These are phyloP conservation scores for Pterocles burchelli DNA, from an alignment of 2,113 vertebrate genomes.

Conservation along the genomic window DNA sequence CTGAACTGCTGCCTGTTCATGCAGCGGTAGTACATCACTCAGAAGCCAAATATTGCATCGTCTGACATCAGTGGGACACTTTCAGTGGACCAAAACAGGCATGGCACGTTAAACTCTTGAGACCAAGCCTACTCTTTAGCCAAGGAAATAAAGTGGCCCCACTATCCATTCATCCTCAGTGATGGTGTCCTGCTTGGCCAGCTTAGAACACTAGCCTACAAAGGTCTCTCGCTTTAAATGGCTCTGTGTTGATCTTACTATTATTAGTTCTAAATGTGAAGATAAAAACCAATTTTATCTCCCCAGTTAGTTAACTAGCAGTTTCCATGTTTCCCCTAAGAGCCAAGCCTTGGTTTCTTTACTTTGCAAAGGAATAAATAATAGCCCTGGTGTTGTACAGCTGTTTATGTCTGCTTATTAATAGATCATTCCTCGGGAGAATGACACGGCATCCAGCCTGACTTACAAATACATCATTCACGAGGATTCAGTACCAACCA, in stretches of 20 bases:
- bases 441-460: conserved; percentile 89
- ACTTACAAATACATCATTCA: conserved; percentile 97
- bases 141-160: not conserved
- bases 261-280: not conserved
- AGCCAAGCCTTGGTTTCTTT: not conserved
- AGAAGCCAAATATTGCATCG: fast-evolving
- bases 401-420: not conserved
- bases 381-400: not conserved
- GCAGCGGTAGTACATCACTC: fast-evolving
- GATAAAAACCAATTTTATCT: not conserved
- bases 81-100: not conserved
- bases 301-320: not conserved
- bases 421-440: conserved; percentile 95
- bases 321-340: not conserved
- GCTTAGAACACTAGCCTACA: not conserved
- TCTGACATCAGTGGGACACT: not conserved
- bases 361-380: not conserved
- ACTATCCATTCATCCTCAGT: not conserved
- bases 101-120: fast-evolving
- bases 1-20: not conserved
- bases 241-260: not conserved
- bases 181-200: not conserved
- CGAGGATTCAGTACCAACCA: conserved; percentile 88
- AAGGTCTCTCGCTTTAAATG: not conserved
- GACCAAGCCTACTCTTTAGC: not conserved